Evolutionary conservation across 2,113 vertebrate genomes (phyloP).

Genomic region (Cepphus grylle): DNA sequence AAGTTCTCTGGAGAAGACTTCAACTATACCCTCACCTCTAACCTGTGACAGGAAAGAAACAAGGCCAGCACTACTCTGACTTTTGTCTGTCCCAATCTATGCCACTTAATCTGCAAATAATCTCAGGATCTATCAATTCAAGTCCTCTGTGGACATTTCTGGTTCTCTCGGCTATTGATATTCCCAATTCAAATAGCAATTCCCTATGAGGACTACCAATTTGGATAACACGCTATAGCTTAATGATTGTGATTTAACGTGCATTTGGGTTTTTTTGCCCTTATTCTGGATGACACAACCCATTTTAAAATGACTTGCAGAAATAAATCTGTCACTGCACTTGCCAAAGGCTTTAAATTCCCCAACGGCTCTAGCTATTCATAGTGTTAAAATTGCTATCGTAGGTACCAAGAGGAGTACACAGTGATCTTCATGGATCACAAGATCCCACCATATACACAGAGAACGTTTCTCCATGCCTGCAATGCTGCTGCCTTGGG

Average conservation of each 20-base stretch:
- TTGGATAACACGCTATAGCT: neutral
- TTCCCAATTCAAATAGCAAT: neutral
- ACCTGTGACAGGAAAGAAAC: neutral
- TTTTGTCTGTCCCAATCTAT: neutral
- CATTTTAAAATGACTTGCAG: neutral
- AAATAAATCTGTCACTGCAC: neutral
- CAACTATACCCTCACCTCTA: neutral
- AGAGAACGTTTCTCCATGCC: neutral
- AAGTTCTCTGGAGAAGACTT: neutral
- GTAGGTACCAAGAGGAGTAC: neutral
- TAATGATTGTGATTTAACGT: rapidly evolving
- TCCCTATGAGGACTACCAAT: neutral
- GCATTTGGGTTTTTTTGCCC: neutral
- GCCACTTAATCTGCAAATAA: neutral
- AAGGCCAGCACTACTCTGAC: neutral
- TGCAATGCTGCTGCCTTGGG: neutral
- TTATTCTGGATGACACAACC: rapidly evolving
- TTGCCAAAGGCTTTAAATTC: neutral
- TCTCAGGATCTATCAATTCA: neutral
- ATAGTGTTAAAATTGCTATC: rapidly evolving
- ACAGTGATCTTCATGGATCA: rapidly evolving
- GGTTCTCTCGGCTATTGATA: neutral
- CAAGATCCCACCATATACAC: neutral
- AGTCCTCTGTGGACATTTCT: neutral
- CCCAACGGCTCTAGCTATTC: neutral